Percentiles rank a stretch among this genome's conserved stretches.
phyloP scores from a whole-genome alignment of 2,888 invertebrate species.

The Scaptomyza flava region DNA sequence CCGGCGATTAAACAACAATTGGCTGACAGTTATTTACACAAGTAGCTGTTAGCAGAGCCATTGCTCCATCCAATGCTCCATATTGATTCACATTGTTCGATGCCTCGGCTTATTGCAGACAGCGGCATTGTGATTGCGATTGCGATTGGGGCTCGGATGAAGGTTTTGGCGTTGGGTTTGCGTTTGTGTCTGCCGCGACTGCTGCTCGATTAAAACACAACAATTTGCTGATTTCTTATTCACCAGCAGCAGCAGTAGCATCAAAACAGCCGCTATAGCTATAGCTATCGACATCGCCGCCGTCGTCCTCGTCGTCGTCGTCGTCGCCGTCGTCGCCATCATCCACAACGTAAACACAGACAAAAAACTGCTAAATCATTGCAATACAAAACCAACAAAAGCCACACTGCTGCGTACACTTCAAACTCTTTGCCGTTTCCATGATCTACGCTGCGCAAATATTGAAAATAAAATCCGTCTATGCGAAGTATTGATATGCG shows the following conservation, averaged over 20 bases:
- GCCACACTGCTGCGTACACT: conserved; percentile 45
- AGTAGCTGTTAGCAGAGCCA: conserved; percentile 57
- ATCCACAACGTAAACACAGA: conserved; percentile 79
- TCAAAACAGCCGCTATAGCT: not conserved
- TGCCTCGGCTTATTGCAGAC: conserved; percentile 59
- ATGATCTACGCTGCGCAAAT: conserved; percentile 73
- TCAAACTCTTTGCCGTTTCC: conserved; percentile 26
- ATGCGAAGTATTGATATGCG: conserved; percentile 75
- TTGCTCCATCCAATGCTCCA: conserved; percentile 18
- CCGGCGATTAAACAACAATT: conserved; percentile 80
- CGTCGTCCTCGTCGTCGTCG: not conserved
- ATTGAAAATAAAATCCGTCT: conserved; percentile 79
- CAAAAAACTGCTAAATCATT: conserved; percentile 80
- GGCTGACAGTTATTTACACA: conserved; percentile 81
- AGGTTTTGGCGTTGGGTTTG: conserved; percentile 25
- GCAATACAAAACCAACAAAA: conserved; percentile 79
- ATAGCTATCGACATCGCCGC: conserved; percentile 23
- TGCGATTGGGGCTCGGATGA: conserved; percentile 20
- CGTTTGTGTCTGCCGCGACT: conserved; percentile 14
- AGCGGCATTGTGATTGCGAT: conserved; percentile 52
- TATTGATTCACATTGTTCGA: conserved; percentile 41
- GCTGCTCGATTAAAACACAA: conserved; percentile 76
- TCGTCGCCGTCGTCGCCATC: conserved; percentile 35
- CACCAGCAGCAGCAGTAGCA: conserved; percentile 37
- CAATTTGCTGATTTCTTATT: conserved; percentile 79